Percentiles rank a stretch among this genome's conserved stretches.
These are phyloP conservation scores for Tragelaphus buxtoni DNA, from an alignment of 2,113 vertebrate species.

Conservation along the genomic window DNA sequence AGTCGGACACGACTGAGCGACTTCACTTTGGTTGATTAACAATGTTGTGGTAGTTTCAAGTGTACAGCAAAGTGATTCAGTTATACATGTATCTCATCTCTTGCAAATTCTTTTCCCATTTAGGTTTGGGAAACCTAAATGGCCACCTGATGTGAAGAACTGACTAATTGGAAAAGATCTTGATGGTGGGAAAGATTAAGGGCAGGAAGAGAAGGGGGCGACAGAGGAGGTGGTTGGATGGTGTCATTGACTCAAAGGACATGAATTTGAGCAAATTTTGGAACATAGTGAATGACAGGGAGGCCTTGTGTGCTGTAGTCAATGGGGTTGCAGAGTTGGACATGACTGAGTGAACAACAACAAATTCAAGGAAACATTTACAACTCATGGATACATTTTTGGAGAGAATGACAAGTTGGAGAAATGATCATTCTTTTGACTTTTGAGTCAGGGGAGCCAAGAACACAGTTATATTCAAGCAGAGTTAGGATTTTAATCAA, in stretches of 20 bases:
- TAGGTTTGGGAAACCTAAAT: neutral
- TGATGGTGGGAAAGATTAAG: no score
- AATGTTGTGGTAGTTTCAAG: neutral
- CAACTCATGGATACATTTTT: neutral
- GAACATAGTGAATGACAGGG: neutral
- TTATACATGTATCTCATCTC: neutral
- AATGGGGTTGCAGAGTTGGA: neutral
- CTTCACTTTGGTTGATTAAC: neutral
- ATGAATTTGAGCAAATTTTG: neutral
- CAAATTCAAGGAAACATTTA: neutral
- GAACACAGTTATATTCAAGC: neutral
- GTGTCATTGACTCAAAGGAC: rapidly evolving
- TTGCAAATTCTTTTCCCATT: neutral
- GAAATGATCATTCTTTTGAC: neutral
- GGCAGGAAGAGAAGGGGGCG: no score
- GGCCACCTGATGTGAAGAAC: neutral
- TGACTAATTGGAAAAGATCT: neutral
- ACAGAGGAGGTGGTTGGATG: no score
- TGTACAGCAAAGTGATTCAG: neutral
- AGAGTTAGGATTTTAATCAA: conserved; percentile 17
- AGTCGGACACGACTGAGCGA: no score
- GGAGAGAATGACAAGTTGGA: neutral
- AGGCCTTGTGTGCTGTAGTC: neutral
- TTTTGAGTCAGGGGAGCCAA: neutral
- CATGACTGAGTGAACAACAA: neutral